These are phyloP conservation scores for Drosophila pruinosa DNA, from an alignment of 1,140 invertebrate species.

Conservation along the genomic window DNA sequence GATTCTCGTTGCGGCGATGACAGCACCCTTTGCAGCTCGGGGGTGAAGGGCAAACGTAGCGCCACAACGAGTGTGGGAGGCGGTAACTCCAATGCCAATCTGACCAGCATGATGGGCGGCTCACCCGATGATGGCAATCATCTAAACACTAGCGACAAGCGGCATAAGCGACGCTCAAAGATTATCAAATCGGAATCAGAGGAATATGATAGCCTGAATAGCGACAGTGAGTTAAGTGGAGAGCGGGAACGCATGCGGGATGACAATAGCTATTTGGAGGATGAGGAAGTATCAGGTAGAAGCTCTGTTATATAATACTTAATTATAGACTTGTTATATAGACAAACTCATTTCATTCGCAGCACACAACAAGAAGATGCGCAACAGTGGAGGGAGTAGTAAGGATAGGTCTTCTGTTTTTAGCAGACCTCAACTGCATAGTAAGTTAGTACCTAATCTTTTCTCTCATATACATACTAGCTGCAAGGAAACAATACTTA, in stretches of 20 bases:
- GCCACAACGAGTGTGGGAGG: conserved; percentile 59
- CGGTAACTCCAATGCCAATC: conserved; percentile 31
- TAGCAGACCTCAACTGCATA: conserved; percentile 85
- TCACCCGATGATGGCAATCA: conserved; percentile 47
- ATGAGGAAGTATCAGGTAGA: conserved; percentile 80
- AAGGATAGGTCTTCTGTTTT: conserved; percentile 69
- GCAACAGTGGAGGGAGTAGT: conserved; percentile 38
- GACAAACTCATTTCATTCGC: neutral
- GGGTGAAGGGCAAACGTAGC: conserved; percentile 66
- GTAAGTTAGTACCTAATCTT: conserved; percentile 85
- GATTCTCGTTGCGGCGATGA: conserved; percentile 52
- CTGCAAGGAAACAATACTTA: too few relatives aligned
- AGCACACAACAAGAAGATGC: conserved; percentile 55
- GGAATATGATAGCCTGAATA: conserved; percentile 86
- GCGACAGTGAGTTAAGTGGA: conserved; percentile 84
- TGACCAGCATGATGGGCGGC: conserved; percentile 23
- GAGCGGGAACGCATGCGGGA: conserved; percentile 69
- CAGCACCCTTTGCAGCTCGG: conserved; percentile 48
- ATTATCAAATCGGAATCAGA: conserved; percentile 85
- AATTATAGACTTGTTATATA: neutral
- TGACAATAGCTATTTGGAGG: conserved; percentile 83
- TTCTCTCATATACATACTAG: neutral
- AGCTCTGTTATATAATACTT: neutral
- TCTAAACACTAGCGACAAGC: conserved; percentile 54
- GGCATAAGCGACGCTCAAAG: conserved; percentile 55